Conservation (phyloP, 2,113 vertebrate species). For the Archocentrus centrarchus region DNA sequence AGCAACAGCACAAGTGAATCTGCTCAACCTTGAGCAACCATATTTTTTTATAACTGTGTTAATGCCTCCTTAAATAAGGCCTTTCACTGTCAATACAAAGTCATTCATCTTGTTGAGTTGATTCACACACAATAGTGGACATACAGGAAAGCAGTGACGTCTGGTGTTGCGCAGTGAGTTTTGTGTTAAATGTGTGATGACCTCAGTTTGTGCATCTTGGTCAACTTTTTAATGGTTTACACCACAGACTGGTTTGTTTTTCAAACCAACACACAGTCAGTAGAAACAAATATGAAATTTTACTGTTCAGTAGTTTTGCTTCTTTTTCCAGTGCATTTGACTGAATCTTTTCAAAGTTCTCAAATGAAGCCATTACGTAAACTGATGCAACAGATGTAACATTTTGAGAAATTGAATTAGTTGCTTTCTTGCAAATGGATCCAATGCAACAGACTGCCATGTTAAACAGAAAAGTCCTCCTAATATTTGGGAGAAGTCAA, state of each 20-base stretch:
- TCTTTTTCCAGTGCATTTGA: no score
- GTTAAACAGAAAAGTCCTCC: background rate
- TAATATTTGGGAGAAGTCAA: background rate
- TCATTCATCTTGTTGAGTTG: background rate
- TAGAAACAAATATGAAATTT: no score
- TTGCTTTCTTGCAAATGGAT: background rate
- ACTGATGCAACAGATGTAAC: background rate
- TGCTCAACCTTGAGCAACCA: background rate
- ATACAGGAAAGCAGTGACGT: background rate
- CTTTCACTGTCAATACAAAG: background rate
- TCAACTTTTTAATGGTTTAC: background rate
- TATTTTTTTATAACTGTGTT: background rate
- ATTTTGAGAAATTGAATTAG: background rate
- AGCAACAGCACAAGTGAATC: background rate
- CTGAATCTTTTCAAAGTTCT: no score
- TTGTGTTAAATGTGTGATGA: background rate
- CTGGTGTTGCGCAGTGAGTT: background rate
- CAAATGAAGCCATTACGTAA: background rate
- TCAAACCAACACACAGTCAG: no score
- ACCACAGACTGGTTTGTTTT: background rate
- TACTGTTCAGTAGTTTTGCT: no score
- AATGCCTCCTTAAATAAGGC: background rate
- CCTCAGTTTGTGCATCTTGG: background rate
- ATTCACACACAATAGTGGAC: background rate
- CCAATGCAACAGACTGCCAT: background rate